Base-by-base conservation (phyloP, 2,888 invertebrate genomes). In the Xestobium rufovillosum region DNA sequence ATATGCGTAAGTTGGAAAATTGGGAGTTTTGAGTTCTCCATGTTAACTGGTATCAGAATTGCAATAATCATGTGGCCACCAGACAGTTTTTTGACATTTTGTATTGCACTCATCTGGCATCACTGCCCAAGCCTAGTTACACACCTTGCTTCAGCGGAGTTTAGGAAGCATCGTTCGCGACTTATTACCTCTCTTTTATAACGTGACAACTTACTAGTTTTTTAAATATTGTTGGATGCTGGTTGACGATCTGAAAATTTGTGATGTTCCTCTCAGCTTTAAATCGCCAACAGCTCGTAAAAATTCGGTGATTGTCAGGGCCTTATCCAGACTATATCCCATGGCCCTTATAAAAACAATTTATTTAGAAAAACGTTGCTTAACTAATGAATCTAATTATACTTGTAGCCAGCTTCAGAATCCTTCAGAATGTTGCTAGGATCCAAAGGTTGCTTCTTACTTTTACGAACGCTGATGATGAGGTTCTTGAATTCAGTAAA, bases 221-320 rank as follows among this genome's bases (percentile, higher is more conserved):
- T 53, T 56, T 2, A 64, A 28, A 36, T 51, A 54, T 26, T 53
- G 49, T 3, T 55, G 35, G 8, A 63, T 55, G 14, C 70, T 66
- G 14, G 63, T 64, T 0, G 71, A 68, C 2, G 80, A 65, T n/a
- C 83, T 67, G 45, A 82, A 71, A 35, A 83, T 60, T 1, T 72
- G 67, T 17, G 81, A 80, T 10, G 81, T 80, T 4, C 82, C 82
- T 33, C 81, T 66, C 28, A 83, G 71, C 35, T 74, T 75, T 10
- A 78, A 62, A 47, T 79, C 77, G 3, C 76, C 76, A 4, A 82
- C 76, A 1, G 72, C 73, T 14, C 71, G 70, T n/a, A 82, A 60
- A 56, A 83, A 83, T 6, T 61, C 57, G 6, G 43, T 43, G 6
- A 61, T 41, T 2, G 49, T 53, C 31, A 72, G 64, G 2, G 61